A percentile compares a stretch with the other conserved stretches of the same genome.
Conservation (phyloP, 2,888 invertebrate species). For the Dorcus parallelipipedus region DNA sequence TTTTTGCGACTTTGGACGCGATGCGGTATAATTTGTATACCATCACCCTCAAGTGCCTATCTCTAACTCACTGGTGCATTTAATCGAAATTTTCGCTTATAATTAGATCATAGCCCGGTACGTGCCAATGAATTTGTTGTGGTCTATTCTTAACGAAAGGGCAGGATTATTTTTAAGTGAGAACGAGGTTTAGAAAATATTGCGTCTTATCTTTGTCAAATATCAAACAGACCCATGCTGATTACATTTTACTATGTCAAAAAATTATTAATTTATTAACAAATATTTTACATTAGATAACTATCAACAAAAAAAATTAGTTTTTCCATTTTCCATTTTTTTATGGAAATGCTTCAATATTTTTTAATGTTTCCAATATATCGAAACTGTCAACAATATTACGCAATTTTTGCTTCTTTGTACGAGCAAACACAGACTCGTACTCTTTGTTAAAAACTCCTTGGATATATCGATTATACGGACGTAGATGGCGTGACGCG, state of each 20-base stretch:
- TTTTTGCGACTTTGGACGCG: constrained; percentile 12
- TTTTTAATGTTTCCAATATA: too few species aligned
- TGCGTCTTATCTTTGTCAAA: not conserved
- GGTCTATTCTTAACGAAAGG: constrained; percentile 16
- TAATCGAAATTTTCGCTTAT: constrained; percentile 9
- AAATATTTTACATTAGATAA: too few species aligned
- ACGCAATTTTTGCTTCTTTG: too few species aligned
- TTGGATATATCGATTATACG: constrained; percentile 45
- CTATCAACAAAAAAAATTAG: too few species aligned
- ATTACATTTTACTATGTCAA: too few species aligned
- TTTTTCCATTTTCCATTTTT: too few species aligned
- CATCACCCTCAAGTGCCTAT: constrained; percentile 10
- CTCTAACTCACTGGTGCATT: constrained; percentile 3
- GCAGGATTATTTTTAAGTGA: constrained; percentile 3
- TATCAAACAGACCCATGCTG: too few species aligned
- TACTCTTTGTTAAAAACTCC: constrained; percentile 25
- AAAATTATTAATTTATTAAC: too few species aligned
- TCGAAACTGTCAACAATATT: too few species aligned
- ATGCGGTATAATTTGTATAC: constrained; percentile 11
- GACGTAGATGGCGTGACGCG: constrained; percentile 33
- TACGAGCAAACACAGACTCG: too few species aligned
- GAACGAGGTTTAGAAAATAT: not conserved
- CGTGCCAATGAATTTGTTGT: constrained; percentile 14
- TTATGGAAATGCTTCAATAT: too few species aligned
- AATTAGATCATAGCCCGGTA: constrained; percentile 1